Base-by-base conservation (phyloP, 2,888 invertebrate species). In the Philereme transversata region DNA sequence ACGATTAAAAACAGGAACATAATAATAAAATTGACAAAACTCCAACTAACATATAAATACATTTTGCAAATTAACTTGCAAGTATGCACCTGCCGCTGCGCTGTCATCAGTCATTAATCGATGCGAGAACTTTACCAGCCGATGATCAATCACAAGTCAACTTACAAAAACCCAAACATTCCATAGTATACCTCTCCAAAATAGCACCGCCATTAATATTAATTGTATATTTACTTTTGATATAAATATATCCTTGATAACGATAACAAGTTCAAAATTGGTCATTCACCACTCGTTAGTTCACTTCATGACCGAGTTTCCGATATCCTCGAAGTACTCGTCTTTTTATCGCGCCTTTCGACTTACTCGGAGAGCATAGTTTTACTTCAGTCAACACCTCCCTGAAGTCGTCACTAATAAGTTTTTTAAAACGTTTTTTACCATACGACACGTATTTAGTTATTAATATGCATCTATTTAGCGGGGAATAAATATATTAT, bases 141-240 rank as follows among this genome's bases (percentile, higher is more conserved):
- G 33, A 52, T 48, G 10, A 34, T 47, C 10, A 22, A 60, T 75
- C 79, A 81, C 77, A 78, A 82, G 82, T 78, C 74, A 77, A 82
- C 78, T 75, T 69, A 71, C 82, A 77, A 82, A 79, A 72, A 52
- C 68, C 74, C 71, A 76, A 75, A 75, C 78, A 76, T 76, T 78
- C 78, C 79, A 83, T 83, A 86, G 74, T 86, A 85, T 52, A 88
- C 80, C 78, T 81, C 83, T 84, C 81, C 64, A 85, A 83, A 87
- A 90, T 91, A 91, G 90, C 90, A 91, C 90, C 90, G 80, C 88
- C 88, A 80, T 86, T 81, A 78, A 82, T 83, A 80, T 83, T 81
- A 81, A 69, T 76, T 49, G 72, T 72, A 76, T 68, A 73, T 75
- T 75, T 73, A 72, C 68, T 65, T 67, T 73, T 53, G 44, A 10